Conservation (phyloP, 2,888 invertebrate species). For the Rhingia rostrata region DNA sequence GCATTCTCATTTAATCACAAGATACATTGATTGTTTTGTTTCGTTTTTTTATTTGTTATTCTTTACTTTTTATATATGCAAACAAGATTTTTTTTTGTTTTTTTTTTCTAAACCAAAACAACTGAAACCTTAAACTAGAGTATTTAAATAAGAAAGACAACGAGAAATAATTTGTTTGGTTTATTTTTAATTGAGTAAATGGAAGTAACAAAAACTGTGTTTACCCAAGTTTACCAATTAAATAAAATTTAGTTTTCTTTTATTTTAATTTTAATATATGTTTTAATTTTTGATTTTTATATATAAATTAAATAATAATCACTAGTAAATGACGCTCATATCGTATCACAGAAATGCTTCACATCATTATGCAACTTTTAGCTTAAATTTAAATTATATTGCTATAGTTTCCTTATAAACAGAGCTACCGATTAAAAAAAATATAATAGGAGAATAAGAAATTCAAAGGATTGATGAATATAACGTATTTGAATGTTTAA, state of each 20-base stretch:
- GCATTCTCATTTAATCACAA: conserved; percentile 70
- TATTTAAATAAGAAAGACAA: conserved; percentile 49
- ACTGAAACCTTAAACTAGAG: conserved; percentile 62
- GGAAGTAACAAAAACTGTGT: conserved; percentile 16
- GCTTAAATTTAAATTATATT: conserved; percentile 30
- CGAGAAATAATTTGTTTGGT: conserved; percentile 23
- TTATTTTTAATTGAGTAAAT: conserved; percentile 31
- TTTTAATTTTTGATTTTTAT: conserved; percentile 18
- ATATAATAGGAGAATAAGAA: background rate
- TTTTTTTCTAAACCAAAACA: conserved; percentile 47
- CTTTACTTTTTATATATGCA: conserved; percentile 5
- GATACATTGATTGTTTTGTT: conserved; percentile 73
- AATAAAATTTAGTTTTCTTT: conserved; percentile 17
- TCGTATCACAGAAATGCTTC: conserved; percentile 83
- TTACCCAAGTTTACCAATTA: conserved; percentile 15
- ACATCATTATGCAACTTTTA: conserved; percentile 68
- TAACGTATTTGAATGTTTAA: no score
- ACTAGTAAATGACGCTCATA: conserved; percentile 79
- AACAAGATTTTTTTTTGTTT: conserved; percentile 23
- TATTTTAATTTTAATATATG: conserved; percentile 12
- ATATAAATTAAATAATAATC: conserved; percentile 62
- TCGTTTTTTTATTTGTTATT: conserved; percentile 31
- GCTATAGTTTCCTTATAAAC: conserved; percentile 5
- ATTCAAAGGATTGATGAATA: no score
- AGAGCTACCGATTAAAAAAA: background rate